Evolutionary conservation across 2,797 vertebrate genomes (phyloP).

Genomic region (Enteromius paludinosus): DNA sequence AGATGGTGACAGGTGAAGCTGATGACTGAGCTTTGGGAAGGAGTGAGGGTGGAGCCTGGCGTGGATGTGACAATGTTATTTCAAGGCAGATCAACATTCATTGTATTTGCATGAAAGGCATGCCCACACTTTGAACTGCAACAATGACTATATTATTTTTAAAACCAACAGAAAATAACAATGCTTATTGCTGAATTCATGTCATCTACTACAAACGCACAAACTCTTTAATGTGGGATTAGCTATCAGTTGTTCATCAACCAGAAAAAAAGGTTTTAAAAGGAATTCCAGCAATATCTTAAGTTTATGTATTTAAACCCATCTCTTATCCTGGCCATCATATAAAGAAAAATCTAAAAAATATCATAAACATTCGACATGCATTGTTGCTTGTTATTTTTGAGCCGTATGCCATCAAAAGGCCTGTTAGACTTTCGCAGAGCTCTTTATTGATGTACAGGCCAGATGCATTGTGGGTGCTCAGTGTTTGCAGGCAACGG

Average conservation of each 20-base stretch:
- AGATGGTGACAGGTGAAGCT: too few relatives aligned
- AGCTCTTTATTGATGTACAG: constrained; percentile 55
- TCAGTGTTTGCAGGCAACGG: constrained; percentile 46
- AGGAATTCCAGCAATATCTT: background rate
- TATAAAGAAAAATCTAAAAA: constrained; percentile 1
- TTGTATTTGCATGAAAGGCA: background rate
- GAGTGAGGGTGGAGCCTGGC: too few relatives aligned
- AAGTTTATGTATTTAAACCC: background rate
- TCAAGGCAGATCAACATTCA: constrained; percentile 10
- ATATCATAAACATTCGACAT: background rate
- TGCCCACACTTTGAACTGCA: background rate
- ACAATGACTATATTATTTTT: background rate
- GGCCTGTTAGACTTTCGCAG: constrained; percentile 15
- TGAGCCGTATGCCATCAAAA: constrained; percentile 11
- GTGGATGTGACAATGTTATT: too few relatives aligned
- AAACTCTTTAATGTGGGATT: background rate
- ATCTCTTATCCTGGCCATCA: background rate
- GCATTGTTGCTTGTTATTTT: constrained; percentile 31
- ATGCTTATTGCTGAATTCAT: background rate
- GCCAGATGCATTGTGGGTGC: constrained; percentile 52
- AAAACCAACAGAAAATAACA: background rate
- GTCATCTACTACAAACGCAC: background rate
- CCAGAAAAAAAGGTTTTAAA: background rate
- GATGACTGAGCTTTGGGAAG: too few relatives aligned
- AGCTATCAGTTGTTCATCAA: background rate